Percentiles rank a stretch among this genome's conserved stretches.
phyloP scores from a whole-genome alignment of 2,113 vertebrate species.

The Argyrosomus japonicus region DNA sequence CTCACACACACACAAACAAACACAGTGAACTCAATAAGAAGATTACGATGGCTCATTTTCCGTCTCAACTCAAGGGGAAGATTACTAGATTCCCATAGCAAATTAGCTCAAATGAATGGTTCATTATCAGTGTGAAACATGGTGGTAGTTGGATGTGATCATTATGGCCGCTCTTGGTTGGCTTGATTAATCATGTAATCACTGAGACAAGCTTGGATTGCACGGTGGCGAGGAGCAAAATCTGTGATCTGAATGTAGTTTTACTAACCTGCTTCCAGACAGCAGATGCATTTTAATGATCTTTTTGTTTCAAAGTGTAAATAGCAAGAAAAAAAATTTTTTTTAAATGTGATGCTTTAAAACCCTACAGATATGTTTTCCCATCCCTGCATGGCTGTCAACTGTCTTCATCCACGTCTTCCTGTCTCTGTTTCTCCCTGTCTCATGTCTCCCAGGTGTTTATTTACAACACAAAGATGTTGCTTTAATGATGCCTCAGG shows the following conservation, averaged over 20 bases:
- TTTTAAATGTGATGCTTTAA: not conserved
- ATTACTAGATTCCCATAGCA: conserved; percentile 73
- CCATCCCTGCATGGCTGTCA: conserved; percentile 44
- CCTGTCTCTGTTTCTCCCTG: conserved; percentile 9
- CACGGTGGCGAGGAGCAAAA: not conserved
- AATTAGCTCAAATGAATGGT: conserved; percentile 74
- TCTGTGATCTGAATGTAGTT: conserved; percentile 22
- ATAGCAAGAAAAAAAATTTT: conserved; percentile 5
- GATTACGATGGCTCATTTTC: conserved; percentile 75
- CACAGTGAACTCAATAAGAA: conserved; percentile 59
- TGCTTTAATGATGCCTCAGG: conserved; percentile 69
- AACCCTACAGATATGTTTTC: conserved; percentile 22
- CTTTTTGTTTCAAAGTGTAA: conserved; percentile 21
- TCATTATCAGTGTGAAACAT: conserved; percentile 73
- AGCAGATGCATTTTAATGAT: conserved; percentile 41
- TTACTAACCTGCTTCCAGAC: conserved; percentile 3
- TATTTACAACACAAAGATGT: conserved; percentile 66
- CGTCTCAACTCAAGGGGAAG: conserved; percentile 71
- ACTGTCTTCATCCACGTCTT: conserved; percentile 32
- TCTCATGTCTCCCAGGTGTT: conserved; percentile 66
- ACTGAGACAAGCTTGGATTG: conserved; percentile 37
- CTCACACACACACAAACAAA: conserved; percentile 37
- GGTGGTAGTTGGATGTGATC: conserved; percentile 60
- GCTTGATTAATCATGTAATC: conserved; percentile 69
- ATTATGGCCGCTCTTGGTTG: conserved; percentile 54